These are phyloP conservation scores for Anneissia japonica DNA, from an alignment of 35 echinoderm and acorn worm species.

Conservation along the genomic window DNA sequence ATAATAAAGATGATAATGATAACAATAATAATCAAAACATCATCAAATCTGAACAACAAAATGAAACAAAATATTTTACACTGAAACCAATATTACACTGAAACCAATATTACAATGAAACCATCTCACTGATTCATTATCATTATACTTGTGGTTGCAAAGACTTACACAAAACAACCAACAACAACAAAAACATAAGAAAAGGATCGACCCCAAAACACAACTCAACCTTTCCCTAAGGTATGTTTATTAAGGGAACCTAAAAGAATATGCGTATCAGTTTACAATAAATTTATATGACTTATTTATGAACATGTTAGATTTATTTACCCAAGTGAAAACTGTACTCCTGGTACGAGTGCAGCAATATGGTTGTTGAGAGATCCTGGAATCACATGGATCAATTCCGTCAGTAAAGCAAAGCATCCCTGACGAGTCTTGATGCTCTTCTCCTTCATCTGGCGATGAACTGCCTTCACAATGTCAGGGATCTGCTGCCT, in stretches of 20 bases:
- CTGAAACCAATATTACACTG: too few relatives aligned
- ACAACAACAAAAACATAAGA: background rate
- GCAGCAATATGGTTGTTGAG: constrained; percentile 85
- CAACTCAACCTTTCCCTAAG: too few relatives aligned
- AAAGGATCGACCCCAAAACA: too few relatives aligned
- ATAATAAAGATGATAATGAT: too few relatives aligned
- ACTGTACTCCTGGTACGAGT: constrained; percentile 85
- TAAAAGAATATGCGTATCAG: too few relatives aligned
- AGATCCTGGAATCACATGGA: constrained; percentile 79
- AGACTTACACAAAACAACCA: background rate
- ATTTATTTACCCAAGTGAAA: constrained; percentile 91
- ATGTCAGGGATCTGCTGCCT: constrained; percentile 70
- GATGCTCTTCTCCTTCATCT: constrained; percentile 96
- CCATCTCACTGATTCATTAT: background rate
- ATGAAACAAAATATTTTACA: background rate
- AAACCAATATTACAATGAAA: background rate
- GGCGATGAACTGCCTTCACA: constrained; percentile 77
- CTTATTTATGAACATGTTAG: too few relatives aligned
- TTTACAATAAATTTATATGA: too few relatives aligned
- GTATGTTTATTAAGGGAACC: too few relatives aligned
- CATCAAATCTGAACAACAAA: too few relatives aligned
- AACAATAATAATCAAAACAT: too few relatives aligned
- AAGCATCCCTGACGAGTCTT: constrained; percentile 96
- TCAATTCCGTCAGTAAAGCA: constrained; percentile 78
- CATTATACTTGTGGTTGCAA: background rate